Evolutionary conservation across 2,113 vertebrate genomes (phyloP).

Genomic region (Labeo rohita): DNA sequence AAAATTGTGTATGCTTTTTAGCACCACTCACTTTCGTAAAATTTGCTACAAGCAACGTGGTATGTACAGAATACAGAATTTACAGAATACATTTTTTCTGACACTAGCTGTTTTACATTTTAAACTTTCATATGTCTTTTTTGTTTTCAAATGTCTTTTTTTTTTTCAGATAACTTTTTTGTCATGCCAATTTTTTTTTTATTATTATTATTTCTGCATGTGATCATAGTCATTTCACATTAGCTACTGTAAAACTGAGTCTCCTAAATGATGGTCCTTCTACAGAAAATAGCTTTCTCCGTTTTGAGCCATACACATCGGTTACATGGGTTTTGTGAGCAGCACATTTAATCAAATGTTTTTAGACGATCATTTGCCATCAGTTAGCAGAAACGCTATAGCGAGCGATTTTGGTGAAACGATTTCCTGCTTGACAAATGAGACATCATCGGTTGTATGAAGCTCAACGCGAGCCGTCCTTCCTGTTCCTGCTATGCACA

Average conservation of each 20-base stretch:
- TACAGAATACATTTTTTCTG: too few relatives aligned
- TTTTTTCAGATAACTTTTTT: too few relatives aligned
- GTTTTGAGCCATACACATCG: neutral
- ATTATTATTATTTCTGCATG: neutral
- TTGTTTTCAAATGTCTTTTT: too few relatives aligned
- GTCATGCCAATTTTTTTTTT: too few relatives aligned
- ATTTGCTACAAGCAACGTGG: too few relatives aligned
- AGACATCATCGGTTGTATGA: conserved; percentile 42
- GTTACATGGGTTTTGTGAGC: neutral
- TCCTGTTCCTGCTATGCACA: conserved; percentile 45
- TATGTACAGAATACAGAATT: too few relatives aligned
- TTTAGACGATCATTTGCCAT: conserved; percentile 26
- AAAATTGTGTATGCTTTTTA: too few relatives aligned
- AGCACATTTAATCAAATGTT: neutral
- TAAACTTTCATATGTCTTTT: too few relatives aligned
- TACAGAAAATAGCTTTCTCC: neutral
- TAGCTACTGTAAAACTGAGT: neutral
- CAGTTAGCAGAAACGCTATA: conserved; percentile 18
- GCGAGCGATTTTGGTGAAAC: neutral
- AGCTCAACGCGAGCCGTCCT: conserved; percentile 34
- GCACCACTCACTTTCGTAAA: too few relatives aligned
- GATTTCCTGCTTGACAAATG: conserved; percentile 46
- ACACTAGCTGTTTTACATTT: neutral
- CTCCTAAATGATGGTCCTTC: neutral
- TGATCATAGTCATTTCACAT: neutral